These are phyloP conservation scores for Aphidius gifuensis DNA, from an alignment of 1,140 invertebrate species.

Conservation along the genomic window DNA sequence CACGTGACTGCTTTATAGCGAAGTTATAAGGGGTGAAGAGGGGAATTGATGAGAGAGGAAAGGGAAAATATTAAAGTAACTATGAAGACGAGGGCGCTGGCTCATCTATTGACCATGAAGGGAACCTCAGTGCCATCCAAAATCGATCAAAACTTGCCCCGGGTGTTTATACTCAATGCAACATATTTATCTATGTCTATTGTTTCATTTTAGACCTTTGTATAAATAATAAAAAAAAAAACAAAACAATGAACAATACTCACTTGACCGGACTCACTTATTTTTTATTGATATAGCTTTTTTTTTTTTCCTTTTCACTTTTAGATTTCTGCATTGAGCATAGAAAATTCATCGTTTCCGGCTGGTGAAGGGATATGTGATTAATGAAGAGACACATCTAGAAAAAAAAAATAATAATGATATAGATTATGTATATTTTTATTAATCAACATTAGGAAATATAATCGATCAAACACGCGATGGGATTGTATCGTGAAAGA, in stretches of 20 bases:
- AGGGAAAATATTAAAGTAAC: not conserved
- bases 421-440: no score
- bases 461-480: constrained; percentile 22
- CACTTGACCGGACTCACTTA: constrained; percentile 7
- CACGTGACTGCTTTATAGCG: constrained; percentile 46
- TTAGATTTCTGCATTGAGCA: no score
- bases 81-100: not conserved
- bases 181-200: constrained; percentile 39
- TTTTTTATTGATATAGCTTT: not conserved
- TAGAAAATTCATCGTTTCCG: no score
- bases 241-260: constrained; percentile 22
- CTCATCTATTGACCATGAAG: constrained; percentile 37
- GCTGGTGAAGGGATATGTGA: no score
- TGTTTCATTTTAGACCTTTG: constrained; percentile 34
- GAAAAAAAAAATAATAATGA: no score
- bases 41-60: not conserved
- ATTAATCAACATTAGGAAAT: constrained; percentile 22
- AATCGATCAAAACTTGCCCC: constrained; percentile 34
- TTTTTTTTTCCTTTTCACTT: no score
- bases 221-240: constrained; percentile 17
- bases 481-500: constrained; percentile 18
- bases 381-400: no score
- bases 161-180: constrained; percentile 27
- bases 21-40: constrained; percentile 13
- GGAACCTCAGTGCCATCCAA: constrained; percentile 14